phyloP scores from a whole-genome alignment of 2,113 vertebrate species.

The Ceuthmochares aereus region DNA sequence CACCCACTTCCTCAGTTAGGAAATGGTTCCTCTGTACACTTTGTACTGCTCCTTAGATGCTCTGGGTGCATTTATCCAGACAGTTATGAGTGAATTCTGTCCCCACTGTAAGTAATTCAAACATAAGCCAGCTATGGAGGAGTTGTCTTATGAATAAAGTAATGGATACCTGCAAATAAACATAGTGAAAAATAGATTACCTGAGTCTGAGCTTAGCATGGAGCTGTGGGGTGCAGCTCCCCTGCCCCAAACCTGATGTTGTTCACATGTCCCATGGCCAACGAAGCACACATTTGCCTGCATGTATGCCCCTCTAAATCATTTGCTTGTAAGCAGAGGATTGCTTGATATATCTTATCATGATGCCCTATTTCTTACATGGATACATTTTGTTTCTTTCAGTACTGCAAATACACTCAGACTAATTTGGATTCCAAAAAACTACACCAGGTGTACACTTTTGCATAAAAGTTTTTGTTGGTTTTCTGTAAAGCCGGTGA shows the following conservation, averaged over 20 bases:
- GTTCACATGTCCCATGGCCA: neutral
- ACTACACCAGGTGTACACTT: neutral
- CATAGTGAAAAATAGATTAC: neutral
- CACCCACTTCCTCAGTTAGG: constrained; percentile 24
- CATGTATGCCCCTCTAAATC: neutral
- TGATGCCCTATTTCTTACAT: neutral
- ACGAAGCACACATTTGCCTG: neutral
- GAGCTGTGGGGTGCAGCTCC: neutral
- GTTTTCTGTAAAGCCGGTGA: neutral
- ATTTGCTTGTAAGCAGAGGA: neutral
- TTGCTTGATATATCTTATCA: neutral
- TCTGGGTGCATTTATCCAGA: neutral
- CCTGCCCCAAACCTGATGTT: neutral
- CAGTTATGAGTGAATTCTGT: neutral
- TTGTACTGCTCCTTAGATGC: neutral
- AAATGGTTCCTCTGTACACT: neutral
- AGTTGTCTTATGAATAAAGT: neutral
- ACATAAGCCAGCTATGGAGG: neutral
- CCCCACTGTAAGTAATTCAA: neutral
- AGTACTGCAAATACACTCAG: neutral
- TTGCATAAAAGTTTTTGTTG: neutral
- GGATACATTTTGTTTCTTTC: neutral
- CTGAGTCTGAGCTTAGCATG: neutral
- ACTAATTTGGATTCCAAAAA: neutral
- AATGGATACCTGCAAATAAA: neutral